Base-by-base conservation (phyloP, 2,888 invertebrate species). In the Agrochola macilenta region DNA sequence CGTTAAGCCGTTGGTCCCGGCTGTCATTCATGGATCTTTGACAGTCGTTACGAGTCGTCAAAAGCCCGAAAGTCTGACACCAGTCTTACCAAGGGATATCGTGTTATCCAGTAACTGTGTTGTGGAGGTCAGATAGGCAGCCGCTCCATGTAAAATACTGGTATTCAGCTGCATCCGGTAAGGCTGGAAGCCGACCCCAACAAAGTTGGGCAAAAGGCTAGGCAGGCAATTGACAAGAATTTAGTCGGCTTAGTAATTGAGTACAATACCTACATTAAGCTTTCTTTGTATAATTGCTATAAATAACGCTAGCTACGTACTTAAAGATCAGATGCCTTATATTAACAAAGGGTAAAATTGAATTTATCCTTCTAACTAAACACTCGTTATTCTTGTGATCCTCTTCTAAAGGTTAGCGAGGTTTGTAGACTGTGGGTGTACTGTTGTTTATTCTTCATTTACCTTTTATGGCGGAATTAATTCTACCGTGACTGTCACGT, bases 261-360 rank as follows among this genome's bases (percentile, higher is more conserved):
- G 12, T 12, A 12, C 35, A 23, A 46, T 65, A 65, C 46, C 46
- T 46, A 14, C 26, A 1, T 43, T 26, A 20, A 43, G 26, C 11
- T 26, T 71, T 14, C 20, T 7, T 14, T 23, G 9, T 30, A 46
- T 63, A 23, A 5, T 11, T 61, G 5, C 46, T 14, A 46, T 46
- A 46, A 46, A 46, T 64, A 43, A 30, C 9, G 17, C 5, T 20
- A 39, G 9, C 4, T 23, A 61, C 14, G 17, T 46, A 46, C n/a
- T 69, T 30, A 30, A 17, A 17, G 11, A 30, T 58, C 26, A 49
- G n/a, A 14, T 49, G 35, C 20, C n/a, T 20, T 49, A 20, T 12
- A 65, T 35, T 35, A 49, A 72, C 69, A 54, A 54, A 69, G 14
- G 23, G 14, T 35, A 49, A 35, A n/a, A 69, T 69, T 73, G 8